phyloP scores from a whole-genome alignment of 2,113 vertebrate species.

The Butorides virescens region DNA sequence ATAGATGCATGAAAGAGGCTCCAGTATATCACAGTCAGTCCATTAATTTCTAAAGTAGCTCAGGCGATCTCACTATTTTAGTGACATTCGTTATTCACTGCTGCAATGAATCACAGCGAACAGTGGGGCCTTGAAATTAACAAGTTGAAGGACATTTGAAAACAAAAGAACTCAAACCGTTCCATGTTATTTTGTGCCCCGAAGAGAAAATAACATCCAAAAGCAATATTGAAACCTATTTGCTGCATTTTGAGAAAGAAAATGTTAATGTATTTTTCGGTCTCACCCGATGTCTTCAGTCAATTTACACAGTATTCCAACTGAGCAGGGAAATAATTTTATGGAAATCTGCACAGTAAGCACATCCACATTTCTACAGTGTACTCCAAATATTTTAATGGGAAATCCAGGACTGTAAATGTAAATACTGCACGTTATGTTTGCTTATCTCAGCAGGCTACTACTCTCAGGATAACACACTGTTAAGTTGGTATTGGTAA shows the following conservation, averaged over 20 bases:
- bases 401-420: neutral
- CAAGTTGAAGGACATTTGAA: constrained; percentile 59
- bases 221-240: neutral
- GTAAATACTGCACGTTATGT: neutral
- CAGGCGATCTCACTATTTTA: constrained; percentile 66
- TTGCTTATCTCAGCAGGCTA: neutral
- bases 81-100: constrained; percentile 64
- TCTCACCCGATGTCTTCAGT: neutral
- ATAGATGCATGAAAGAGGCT: constrained; percentile 74
- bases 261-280: neutral
- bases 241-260: neutral
- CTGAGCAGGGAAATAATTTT: neutral
- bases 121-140: constrained; percentile 59
- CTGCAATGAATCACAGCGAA: constrained; percentile 63
- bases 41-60: constrained; percentile 81
- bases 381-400: neutral
- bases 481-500: neutral
- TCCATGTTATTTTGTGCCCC: neutral
- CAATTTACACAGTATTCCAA: neutral
- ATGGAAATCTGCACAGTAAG: constrained; percentile 30
- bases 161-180: constrained; percentile 31
- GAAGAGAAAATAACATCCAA: neutral
- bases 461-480: neutral
- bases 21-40: constrained; percentile 76
- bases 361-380: constrained; percentile 9